phyloP scores from a whole-genome alignment of 2,888 invertebrate genomes.

The Anthrax anthrax region DNA sequence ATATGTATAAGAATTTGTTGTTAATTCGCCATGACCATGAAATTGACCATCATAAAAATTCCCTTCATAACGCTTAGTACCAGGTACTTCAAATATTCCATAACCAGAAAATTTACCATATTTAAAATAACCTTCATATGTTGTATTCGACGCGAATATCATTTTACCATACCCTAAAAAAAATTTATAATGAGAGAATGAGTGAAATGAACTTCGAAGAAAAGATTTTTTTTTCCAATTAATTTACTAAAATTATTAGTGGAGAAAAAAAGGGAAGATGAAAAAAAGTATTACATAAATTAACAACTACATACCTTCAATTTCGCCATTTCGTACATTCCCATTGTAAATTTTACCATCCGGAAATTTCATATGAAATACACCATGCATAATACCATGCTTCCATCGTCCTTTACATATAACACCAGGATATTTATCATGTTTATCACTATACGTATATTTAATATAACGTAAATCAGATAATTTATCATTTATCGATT shows the following conservation, averaged over 20 bases:
- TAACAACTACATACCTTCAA: slow-evolving; percentile 22
- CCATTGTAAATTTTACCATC: slow-evolving; percentile 72
- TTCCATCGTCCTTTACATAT: slow-evolving; percentile 68
- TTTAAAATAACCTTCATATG: slow-evolving; percentile 53
- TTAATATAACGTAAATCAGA: slow-evolving; percentile 56
- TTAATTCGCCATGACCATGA: slow-evolving; percentile 73
- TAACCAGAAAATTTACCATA: slow-evolving; percentile 72
- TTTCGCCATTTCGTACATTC: slow-evolving; percentile 48
- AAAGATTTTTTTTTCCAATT: neutral
- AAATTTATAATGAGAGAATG: neutral
- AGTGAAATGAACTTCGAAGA: neutral
- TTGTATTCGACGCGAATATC: slow-evolving; percentile 37
- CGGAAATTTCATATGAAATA: slow-evolving; percentile 66
- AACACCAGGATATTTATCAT: slow-evolving; percentile 57
- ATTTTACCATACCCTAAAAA: slow-evolving; percentile 28
- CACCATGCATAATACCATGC: slow-evolving; percentile 69
- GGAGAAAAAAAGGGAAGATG: no score
- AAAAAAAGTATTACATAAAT: no score
- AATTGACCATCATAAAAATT: slow-evolving; percentile 71
- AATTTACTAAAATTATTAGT: neutral
- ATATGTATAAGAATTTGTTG: slow-evolving; percentile 69
- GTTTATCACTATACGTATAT: slow-evolving; percentile 55
- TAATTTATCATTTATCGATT: slow-evolving; percentile 41
- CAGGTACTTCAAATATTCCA: slow-evolving; percentile 50
- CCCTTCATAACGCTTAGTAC: slow-evolving; percentile 73